phyloP scores from a whole-genome alignment of 2,888 invertebrate species.

The Megamerina dolium region DNA sequence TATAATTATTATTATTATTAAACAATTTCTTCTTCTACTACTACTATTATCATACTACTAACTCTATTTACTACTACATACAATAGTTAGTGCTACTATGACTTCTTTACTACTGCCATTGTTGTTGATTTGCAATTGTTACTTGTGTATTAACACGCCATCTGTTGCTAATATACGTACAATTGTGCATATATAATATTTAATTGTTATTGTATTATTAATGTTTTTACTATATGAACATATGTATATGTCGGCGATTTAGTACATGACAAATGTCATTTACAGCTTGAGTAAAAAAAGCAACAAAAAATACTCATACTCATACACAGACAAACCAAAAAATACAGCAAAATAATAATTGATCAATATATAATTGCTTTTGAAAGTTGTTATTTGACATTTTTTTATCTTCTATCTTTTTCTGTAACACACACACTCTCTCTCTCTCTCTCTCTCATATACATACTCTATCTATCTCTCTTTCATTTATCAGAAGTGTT shows the following conservation, averaged over 20 bases:
- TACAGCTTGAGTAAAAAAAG: no score
- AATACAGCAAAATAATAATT: no score
- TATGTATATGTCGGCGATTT: slow-evolving; percentile 5
- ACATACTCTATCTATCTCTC: no score
- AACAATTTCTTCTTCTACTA: background rate
- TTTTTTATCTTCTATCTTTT: no score
- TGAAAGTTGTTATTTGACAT: no score
- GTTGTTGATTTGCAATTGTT: slow-evolving; percentile 2
- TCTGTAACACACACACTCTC: no score
- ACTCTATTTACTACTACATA: no score
- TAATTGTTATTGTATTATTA: slow-evolving; percentile 3
- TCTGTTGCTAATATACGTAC: background rate
- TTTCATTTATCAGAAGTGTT: no score
- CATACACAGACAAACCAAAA: no score
- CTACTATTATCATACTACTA: background rate
- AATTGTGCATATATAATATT: background rate
- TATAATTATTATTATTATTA: background rate
- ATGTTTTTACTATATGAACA: background rate
- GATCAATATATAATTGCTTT: slow-evolving; percentile 12
- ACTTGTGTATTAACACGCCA: slow-evolving; percentile 4
- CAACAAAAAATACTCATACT: no score
- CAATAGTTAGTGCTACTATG: no score
- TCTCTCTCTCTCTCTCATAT: no score
- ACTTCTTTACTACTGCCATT: background rate
- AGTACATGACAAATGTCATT: slow-evolving; percentile 16